Conservation (phyloP, 37 sponge, comb jelly and placozoan genomes). For the Aplysina aerophoba region DNA sequence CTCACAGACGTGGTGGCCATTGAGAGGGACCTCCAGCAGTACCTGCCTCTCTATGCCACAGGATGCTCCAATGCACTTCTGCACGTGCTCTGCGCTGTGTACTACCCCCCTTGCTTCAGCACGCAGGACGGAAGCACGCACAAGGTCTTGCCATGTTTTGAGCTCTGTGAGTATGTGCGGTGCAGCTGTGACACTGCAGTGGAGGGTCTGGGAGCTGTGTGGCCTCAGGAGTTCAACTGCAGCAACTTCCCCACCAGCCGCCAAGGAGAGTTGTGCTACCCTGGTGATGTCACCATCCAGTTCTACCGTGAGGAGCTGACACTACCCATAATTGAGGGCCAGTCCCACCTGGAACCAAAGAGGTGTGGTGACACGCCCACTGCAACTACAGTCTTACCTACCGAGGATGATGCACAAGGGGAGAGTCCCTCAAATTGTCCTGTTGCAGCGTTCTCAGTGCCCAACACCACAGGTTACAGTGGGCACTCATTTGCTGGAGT, state of each 20-base stretch:
- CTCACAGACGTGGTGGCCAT: background rate
- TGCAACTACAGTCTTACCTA: background rate
- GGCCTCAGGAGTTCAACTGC: slow-evolving; percentile 75
- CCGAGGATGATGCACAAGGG: background rate
- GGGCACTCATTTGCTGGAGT: slow-evolving; percentile 51
- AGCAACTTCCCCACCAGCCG: slow-evolving; percentile 36
- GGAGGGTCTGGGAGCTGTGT: slow-evolving; percentile 11
- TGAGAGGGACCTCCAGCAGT: slow-evolving; percentile 44
- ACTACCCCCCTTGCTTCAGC: slow-evolving; percentile 62
- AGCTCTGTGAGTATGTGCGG: slow-evolving; percentile 60
- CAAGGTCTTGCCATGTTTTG: slow-evolving; percentile 45
- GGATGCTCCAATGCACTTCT: slow-evolving; percentile 72
- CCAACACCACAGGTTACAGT: slow-evolving; percentile 23
- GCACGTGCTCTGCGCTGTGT: slow-evolving; percentile 69
- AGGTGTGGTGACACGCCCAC: slow-evolving; percentile 8
- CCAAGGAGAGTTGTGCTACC: slow-evolving; percentile 2
- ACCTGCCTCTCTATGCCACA: slow-evolving; percentile 29
- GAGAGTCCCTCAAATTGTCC: background rate
- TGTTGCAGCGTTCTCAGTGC: background rate
- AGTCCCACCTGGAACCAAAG: too few species aligned
- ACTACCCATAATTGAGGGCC: background rate
- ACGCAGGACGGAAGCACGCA: background rate
- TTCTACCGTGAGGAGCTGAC: background rate
- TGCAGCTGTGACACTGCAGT: slow-evolving; percentile 23
- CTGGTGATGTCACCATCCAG: background rate